Evolutionary conservation across 1,140 invertebrate genomes (phyloP).

Genomic region (Dinothrombium tinctorium): DNA sequence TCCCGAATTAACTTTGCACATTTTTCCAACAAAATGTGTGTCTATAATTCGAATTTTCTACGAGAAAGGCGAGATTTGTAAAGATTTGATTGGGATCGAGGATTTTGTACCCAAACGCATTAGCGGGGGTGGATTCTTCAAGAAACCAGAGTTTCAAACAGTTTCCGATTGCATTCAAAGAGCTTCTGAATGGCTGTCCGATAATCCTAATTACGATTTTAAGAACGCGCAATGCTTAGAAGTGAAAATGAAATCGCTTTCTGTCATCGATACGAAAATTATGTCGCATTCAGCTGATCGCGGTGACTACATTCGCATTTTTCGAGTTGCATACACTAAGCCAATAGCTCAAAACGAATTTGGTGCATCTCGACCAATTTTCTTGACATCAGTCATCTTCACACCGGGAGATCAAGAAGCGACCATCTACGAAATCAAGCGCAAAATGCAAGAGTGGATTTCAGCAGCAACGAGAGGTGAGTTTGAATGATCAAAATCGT

Average conservation of each 20-base stretch:
- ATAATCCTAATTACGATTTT: neutral
- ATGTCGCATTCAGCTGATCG: constrained; percentile 8
- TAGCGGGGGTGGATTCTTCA: constrained; percentile 7
- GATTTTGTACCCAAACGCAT: constrained; percentile 9
- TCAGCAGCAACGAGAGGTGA: neutral
- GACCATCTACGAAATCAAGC: neutral
- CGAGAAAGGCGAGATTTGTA: neutral
- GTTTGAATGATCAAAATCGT: too few species aligned
- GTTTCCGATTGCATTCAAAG: constrained; percentile 3
- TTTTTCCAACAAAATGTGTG: constrained; percentile 3
- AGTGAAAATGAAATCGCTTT: constrained; percentile 4
- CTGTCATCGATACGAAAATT: constrained; percentile 1
- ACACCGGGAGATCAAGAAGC: neutral
- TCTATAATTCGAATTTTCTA: constrained; percentile 9
- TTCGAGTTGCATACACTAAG: constrained; percentile 6
- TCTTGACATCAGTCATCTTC: constrained; percentile 1
- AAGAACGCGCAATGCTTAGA: constrained; percentile 11
- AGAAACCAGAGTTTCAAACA: constrained; percentile 9
- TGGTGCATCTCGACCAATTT: neutral
- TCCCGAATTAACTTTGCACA: constrained; percentile 5
- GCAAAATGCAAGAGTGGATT: neutral
- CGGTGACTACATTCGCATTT: constrained; percentile 10
- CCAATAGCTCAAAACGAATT: too few species aligned
- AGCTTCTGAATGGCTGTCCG: constrained; percentile 3
- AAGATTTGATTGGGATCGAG: constrained; percentile 2